Evolutionary conservation across 1,140 invertebrate species (phyloP), one percentile per base, ranked within the genome.

Genomic region (Dendrolimus punctatus): DNA sequence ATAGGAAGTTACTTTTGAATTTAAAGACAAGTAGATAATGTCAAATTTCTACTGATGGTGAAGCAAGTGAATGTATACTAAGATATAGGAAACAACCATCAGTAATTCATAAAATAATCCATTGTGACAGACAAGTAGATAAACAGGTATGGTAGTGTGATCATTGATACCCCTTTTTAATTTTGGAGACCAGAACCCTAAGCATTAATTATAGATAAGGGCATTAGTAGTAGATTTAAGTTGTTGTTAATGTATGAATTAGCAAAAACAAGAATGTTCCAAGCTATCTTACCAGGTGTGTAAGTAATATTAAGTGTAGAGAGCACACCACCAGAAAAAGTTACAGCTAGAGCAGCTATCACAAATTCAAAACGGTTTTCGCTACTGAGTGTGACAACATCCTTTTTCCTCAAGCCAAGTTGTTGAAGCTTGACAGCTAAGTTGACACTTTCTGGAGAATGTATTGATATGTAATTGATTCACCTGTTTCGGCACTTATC

Each of bases 321-420:
- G 38, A 87, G 48, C 10, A 82, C 62, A 40, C 76, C 87, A 23
- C 90, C 89, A 43, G 76, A 61, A 43, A 80, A 89, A 10, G 88
- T 68, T 2, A 87, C 56, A 8, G 86, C 87, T 6, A 88, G 69
- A 6, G 74, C 64, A 10, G 86, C 58, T 36, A 89, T 58, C 8
- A 82, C 64, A 57, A 87, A 90, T 57, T 90, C 87, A 58, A 88
- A 80, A 44, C 85, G 72, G 60, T 90, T 91, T 62, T 91, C 89
- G 69, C 82, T 81, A 10, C 73, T 86, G 5, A 90, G 73, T 5
- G 73, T 62, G 4, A 91, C 79, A 38, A 85, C 76, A 70, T 90
- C 89, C 39, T 84, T 84, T 36, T 82, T 73, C 54, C 80, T 81
- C 5, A 90, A 57, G 3, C 87, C 87, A 6, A 84, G 60, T 10